Base-by-base conservation (phyloP, 53 echinoderm and acorn worm species). In the Crossaster papposus region DNA sequence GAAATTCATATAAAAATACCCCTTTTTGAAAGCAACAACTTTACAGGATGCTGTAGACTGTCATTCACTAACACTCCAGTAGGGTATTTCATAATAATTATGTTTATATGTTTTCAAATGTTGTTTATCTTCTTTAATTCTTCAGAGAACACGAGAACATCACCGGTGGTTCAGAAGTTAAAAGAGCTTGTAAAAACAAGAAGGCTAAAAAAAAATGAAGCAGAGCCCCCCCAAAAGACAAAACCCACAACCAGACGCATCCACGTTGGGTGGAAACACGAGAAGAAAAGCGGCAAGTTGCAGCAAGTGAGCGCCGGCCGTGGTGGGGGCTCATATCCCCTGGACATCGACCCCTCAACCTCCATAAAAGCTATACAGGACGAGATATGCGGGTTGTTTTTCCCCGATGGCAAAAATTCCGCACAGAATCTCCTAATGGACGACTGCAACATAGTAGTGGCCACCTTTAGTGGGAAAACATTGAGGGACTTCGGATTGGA, bases 1-100 rank as follows among this genome's bases (percentile, higher is more conserved):
- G 72, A 72, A 72, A 72, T 72, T 26, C 28, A 72, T 72, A 72
- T 30, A 72, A 0, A 72, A 72, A 72, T 30, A 72, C 72, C 30
- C 28, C 72, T 72, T 72, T 72, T 72, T 72, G 30, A 72, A 72
- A 30, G 72, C 72, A 14, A 72, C 29, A 30, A 72, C 29, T 72
- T 72, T 72, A 72, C 72, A 72, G 72, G 72, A 72, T 72, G 72
- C 72, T 72, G 10, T 72, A 26, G 29, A 72, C 72, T 29, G 72
- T 72, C 64, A 22, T 64, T 64, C 64, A 64, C 64, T 64, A 64
- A 64, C 18, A 64, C n/a, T 64, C n/a, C 3, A 64, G 64, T 64
- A 64, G 2, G n/a, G n/a, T 22, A 64, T n/a, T 64, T 70, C 28
- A 23, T 70, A 30, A 70, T 23, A 26, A 24, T 30, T 23, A 29